phyloP scores from a whole-genome alignment of 2,888 invertebrate species.

The Tanypteryx hageni region DNA sequence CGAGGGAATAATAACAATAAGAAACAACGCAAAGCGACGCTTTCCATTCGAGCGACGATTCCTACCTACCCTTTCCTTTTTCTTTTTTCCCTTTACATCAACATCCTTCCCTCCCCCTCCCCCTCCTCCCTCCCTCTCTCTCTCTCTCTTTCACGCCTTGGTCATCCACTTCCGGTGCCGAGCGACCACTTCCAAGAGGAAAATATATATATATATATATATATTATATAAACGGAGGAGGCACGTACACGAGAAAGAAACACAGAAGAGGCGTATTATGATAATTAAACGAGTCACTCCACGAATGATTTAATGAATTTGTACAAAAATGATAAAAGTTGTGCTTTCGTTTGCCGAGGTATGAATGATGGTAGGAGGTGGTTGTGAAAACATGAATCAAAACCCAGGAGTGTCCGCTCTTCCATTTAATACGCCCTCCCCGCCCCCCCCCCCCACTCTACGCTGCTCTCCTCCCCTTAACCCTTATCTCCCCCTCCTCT shows the following conservation, averaged over 20 bases:
- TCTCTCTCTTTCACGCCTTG: conserved; percentile 51
- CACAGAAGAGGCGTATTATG: background rate
- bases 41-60: conserved; percentile 56
- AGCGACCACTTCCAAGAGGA: background rate
- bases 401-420: conserved; percentile 2
- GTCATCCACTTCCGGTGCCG: conserved; percentile 52
- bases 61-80: conserved; percentile 45
- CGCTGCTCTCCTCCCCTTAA: conserved; percentile 53
- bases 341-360: conserved; percentile 33
- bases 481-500: conserved; percentile 40
- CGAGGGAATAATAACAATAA: background rate
- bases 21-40: conserved; percentile 53
- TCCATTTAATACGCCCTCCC: background rate
- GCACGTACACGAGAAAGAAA: background rate
- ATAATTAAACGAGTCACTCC: conserved; percentile 3
- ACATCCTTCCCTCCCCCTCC: background rate
- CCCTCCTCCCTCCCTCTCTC: conserved; percentile 3
- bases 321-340: background rate
- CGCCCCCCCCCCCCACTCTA: background rate
- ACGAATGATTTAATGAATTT: background rate
- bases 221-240: background rate
- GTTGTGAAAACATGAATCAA: background rate
- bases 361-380: conserved; percentile 38
- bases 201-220: background rate
- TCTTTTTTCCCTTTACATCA: background rate